A percentile compares a stretch with the other conserved stretches of the same genome.
Evolutionary conservation across 2,888 invertebrate species (phyloP).

Genomic region (Temnothorax rugatulus): DNA sequence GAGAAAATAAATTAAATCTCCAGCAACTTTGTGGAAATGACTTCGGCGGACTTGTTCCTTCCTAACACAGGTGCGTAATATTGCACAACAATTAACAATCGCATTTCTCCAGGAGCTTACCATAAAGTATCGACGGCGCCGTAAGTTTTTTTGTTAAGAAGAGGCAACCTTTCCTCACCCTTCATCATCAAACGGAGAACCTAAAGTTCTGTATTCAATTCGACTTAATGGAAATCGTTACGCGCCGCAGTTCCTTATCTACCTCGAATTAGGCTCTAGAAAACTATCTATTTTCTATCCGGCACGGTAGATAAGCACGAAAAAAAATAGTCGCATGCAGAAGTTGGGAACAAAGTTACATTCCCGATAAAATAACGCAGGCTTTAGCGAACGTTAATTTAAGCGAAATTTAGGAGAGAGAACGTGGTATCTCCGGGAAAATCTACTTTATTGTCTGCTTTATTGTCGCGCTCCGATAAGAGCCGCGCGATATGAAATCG

Average conservation of each 20-base stretch:
- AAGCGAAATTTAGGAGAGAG: not conserved
- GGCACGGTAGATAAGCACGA: slow-evolving; percentile 5
- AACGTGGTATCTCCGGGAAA: not conserved
- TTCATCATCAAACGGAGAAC: slow-evolving; percentile 48
- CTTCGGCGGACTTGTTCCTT: not conserved
- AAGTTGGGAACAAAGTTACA: not conserved
- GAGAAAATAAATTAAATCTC: not conserved
- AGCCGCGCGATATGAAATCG: not conserved
- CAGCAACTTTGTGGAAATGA: not conserved
- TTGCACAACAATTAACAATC: slow-evolving; percentile 1
- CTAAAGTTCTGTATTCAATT: not conserved
- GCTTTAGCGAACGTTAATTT: not conserved
- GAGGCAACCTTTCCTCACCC: slow-evolving; percentile 65
- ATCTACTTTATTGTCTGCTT: not conserved
- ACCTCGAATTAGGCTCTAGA: not conserved
- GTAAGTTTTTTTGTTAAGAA: slow-evolving; percentile 67
- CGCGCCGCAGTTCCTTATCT: not conserved
- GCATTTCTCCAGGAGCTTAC: slow-evolving; percentile 71
- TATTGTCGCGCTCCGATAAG: slow-evolving; percentile 6
- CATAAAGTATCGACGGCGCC: slow-evolving; percentile 67
- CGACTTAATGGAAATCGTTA: not conserved
- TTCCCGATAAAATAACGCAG: not conserved
- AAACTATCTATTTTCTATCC: slow-evolving; percentile 16
- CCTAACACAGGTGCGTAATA: not conserved
- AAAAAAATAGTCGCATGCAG: not conserved